A percentile compares a stretch with the other conserved stretches of the same genome.
These are phyloP conservation scores for Danio choprae DNA, from an alignment of 2,797 vertebrate genomes.

Conservation along the genomic window DNA sequence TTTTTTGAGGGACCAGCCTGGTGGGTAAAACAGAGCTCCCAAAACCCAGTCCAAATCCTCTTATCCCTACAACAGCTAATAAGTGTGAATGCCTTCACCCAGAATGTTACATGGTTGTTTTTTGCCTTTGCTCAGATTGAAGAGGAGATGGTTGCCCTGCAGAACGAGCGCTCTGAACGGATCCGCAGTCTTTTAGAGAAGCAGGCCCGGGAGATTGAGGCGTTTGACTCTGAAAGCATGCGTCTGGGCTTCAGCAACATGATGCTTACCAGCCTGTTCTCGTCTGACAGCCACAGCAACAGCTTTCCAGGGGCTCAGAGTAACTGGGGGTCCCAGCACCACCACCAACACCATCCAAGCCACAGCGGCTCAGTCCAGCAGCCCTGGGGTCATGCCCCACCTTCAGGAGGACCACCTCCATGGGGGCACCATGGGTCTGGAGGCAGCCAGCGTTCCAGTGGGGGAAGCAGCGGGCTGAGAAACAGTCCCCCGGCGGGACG, in stretches of 20 bases:
- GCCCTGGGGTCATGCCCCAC: conserved; percentile 95
- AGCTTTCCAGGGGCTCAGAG: conserved; percentile 88
- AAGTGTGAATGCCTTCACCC: neutral
- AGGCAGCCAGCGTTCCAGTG: conserved; percentile 89
- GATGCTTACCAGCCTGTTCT: conserved; percentile 95
- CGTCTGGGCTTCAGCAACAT: conserved; percentile 98
- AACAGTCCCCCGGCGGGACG: conserved; percentile 97
- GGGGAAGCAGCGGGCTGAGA: conserved; percentile 91
- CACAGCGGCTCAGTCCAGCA: conserved; percentile 79
- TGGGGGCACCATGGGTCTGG: conserved; percentile 94
- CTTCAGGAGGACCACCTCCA: conserved; percentile 89
- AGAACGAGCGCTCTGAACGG: conserved; percentile 95
- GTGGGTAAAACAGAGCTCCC: no score
- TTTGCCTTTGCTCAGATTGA: conserved; percentile 84
- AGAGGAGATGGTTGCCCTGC: conserved; percentile 95
- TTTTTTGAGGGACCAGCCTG: no score
- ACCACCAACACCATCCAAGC: conserved; percentile 68
- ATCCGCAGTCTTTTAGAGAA: conserved; percentile 97
- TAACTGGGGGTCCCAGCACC: conserved; percentile 85
- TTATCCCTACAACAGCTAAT: neutral
- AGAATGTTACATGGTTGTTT: neutral
- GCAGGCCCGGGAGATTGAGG: conserved; percentile 96
- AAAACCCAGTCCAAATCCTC: no score
- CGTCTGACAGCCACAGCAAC: conserved; percentile 88
- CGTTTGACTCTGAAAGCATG: conserved; percentile 99